Base-by-base conservation (phyloP, 2,888 invertebrate genomes). In the Phengaris alcon region DNA sequence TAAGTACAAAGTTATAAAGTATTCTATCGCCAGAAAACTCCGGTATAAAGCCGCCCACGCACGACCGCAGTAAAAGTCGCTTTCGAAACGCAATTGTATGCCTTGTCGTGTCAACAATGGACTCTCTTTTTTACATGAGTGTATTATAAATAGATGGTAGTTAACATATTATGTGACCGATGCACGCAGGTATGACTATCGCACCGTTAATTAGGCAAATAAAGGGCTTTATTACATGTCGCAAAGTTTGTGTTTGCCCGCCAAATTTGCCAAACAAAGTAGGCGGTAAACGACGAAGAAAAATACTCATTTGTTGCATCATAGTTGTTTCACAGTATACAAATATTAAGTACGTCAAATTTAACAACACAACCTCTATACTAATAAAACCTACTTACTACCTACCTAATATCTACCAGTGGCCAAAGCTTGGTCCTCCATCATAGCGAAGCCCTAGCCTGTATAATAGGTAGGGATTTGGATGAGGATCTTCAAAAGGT, bases 1-100 rank as follows among this genome's bases (percentile, higher is more conserved):
- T 89, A 83, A 82, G 68, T 68, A 75, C 54, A 69, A 70, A 75
- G 88, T 89, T 86, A 88, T 84, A 83, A 84, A 85, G 87, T 86
- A 83, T 82, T 84, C 85, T 82, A 83, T 84, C 81, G 81, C 81
- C 77, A 77, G 77, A 85, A 88, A 84, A 84, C 85, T 78, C 79
- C 82, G 79, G 48, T 86, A 90, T 88, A 89, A 84, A 82, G 84
- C 81, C 89, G 82, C 92, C 92, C 86, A 91, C 92, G 86, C 89
- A 84, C 78, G 77, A 75, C 68, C 77, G 74, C 79, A 85, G 87
- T 88, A 88, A 89, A 86, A 90, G 88, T 87, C 79, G 86, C 90
- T 90, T 90, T 90, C 90, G 87, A 89, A 90, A 87, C 80, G 84
- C 85, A 88, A 87, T 86, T 85, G 86, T 86, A 81, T 82, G 80